Base-by-base conservation (phyloP, 1,140 invertebrate genomes). In the Nebria ingens region DNA sequence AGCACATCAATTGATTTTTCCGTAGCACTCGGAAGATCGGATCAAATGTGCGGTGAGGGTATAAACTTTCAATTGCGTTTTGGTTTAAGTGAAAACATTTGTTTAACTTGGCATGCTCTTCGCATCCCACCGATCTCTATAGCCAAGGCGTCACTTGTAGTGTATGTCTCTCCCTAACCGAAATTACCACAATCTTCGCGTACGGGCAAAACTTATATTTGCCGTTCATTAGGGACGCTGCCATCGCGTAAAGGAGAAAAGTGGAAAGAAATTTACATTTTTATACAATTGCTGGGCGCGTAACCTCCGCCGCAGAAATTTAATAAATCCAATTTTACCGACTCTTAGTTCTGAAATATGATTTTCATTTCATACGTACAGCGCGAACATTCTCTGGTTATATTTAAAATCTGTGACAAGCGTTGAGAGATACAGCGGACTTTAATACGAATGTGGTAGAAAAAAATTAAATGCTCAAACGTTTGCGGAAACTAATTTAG, bases 281-380 rank as follows among this genome's bases (percentile, higher is more conserved):
- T 45, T 45, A 45, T 45, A 45, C 40, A 45, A 45, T 45, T 45
- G 40, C 40, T 45, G 3, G n/a, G n/a, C 40, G 6, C 6, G 40
- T 9, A 12, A 17, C 40, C 40, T 45, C 40, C 3, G 9, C 15
- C 9, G 9, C 9, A 9, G 17, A 45, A 45, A 45, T 45, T 45
- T 45, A 45, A 45, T 45, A 45, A 45, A 45, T 45, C 40, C 40
- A 45, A 45, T 45, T 45, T 45, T 45, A 45, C 40, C 15, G 40
- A 45, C 40, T 45, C 40, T 45, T 45, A 11, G 40, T 17, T 45
- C 40, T 45, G 40, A 45, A 45, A 45, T 45, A 45, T 45, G 6
- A 45, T 45, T 45, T 45, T 45, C 40, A 45, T 45, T 45, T 45
- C 17, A 45, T 45, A 45, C 40, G 15, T 12, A 45, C 40, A 34